Conservation (phyloP, 2,888 invertebrate species). For the Phymatocera aterrima region DNA sequence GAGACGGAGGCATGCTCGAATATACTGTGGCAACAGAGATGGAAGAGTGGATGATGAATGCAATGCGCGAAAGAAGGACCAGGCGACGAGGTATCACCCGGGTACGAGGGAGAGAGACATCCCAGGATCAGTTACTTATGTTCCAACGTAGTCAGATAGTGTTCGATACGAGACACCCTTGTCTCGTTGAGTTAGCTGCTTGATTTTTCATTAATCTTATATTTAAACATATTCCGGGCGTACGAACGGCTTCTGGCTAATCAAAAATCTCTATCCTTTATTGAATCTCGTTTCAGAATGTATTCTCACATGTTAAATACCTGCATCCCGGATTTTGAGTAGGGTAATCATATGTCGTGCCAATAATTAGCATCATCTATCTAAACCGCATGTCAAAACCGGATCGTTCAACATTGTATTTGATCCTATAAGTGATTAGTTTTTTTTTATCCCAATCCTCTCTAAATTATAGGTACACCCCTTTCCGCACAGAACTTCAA, state of each 20-base stretch:
- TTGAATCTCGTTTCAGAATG: slow-evolving; percentile 16
- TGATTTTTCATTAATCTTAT: slow-evolving; percentile 60
- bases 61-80: slow-evolving; percentile 48
- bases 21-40: slow-evolving; percentile 47
- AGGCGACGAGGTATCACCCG: slow-evolving; percentile 48
- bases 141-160: slow-evolving; percentile 67
- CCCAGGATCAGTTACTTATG: slow-evolving; percentile 70
- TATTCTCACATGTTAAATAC: slow-evolving; percentile 2
- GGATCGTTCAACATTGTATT: not conserved
- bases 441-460: slow-evolving; percentile 18
- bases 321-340: not conserved
- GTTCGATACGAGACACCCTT: slow-evolving; percentile 68
- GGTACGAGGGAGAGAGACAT: slow-evolving; percentile 50
- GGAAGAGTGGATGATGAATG: slow-evolving; percentile 49
- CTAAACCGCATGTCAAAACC: not conserved
- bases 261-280: slow-evolving; percentile 25
- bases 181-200: slow-evolving; percentile 62
- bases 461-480: slow-evolving; percentile 5
- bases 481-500: not conserved
- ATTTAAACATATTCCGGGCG: slow-evolving; percentile 50
- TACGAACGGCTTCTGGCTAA: slow-evolving; percentile 28
- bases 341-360: slow-evolving; percentile 8
- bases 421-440: not conserved
- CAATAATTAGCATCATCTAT: slow-evolving; percentile 29
- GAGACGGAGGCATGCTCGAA: slow-evolving; percentile 50